A percentile compares a stretch with the other conserved stretches of the same genome.
These are phyloP conservation scores for Scaptomyza graminum DNA, from an alignment of 1,140 invertebrate species.

Conservation along the genomic window DNA sequence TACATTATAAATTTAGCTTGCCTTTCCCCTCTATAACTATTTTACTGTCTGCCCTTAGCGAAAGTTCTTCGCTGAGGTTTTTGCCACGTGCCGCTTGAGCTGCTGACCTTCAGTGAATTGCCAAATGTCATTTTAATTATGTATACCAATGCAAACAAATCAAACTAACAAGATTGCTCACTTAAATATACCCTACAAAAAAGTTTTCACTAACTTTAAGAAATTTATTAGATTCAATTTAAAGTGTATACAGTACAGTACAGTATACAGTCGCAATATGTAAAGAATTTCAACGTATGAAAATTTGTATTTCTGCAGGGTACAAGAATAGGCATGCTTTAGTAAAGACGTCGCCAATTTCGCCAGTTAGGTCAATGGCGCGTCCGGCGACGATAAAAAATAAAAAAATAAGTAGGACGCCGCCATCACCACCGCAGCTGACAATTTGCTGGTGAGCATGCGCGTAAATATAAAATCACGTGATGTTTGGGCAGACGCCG, in stretches of 20 bases:
- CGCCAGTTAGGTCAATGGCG: slow-evolving; percentile 65
- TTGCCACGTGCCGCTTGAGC: not conserved
- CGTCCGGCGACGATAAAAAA: not conserved
- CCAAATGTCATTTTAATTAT: slow-evolving; percentile 54
- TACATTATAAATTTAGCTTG: not conserved
- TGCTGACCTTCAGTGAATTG: slow-evolving; percentile 19
- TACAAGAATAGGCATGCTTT: too few species aligned
- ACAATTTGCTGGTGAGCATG: slow-evolving; percentile 44
- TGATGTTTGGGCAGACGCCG: slow-evolving; percentile 57
- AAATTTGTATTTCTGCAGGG: not conserved
- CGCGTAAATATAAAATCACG: slow-evolving; percentile 64
- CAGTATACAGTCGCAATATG: too few species aligned
- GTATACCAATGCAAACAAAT: slow-evolving; percentile 32
- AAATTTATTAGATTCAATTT: too few species aligned
- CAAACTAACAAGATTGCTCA: not conserved
- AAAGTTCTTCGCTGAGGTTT: not conserved
- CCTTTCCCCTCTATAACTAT: not conserved
- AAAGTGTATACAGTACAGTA: too few species aligned
- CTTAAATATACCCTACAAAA: not conserved
- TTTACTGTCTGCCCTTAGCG: not conserved
- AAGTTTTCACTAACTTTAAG: too few species aligned
- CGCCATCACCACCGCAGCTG: not conserved
- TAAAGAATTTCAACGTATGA: too few species aligned
- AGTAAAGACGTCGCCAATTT: slow-evolving; percentile 41
- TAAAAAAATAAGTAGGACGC: not conserved